Evolutionary conservation across 2,888 invertebrate species (phyloP).

Genomic region (Nephrocerus scutellatus): DNA sequence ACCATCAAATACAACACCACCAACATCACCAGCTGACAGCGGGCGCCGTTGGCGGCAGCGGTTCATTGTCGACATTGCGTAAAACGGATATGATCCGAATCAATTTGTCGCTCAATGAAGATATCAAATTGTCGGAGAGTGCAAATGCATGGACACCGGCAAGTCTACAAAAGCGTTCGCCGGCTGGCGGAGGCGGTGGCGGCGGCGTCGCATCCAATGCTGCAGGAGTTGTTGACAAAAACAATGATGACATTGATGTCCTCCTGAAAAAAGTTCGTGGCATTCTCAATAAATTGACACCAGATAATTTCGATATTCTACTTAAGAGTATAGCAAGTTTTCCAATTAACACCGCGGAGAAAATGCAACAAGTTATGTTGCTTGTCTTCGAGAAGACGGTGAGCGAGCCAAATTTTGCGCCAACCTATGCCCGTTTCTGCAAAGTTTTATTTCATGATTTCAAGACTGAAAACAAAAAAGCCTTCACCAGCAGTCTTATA

Average conservation of each 20-base stretch:
- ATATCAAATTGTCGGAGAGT: constrained; percentile 40
- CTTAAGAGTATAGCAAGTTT: constrained; percentile 39
- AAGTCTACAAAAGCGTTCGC: constrained; percentile 27
- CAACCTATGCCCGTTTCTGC: constrained; percentile 43
- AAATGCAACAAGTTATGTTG: constrained; percentile 42
- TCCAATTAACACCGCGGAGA: constrained; percentile 34
- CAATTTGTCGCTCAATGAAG: constrained; percentile 39
- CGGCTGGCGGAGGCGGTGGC: constrained; percentile 19
- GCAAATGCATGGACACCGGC: constrained; percentile 43
- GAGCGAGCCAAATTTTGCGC: constrained; percentile 43
- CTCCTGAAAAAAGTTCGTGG: constrained; percentile 42
- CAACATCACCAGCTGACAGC: too few species aligned
- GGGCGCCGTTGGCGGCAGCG: constrained; percentile 15
- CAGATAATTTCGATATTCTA: constrained; percentile 41
- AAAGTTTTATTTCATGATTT: constrained; percentile 40
- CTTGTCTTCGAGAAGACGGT: constrained; percentile 44
- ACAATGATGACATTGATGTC: constrained; percentile 31
- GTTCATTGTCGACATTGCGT: constrained; percentile 24
- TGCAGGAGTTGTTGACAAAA: too few species aligned
- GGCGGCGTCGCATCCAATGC: too few species aligned
- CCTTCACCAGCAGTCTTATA: constrained; percentile 33
- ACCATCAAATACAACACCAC: too few species aligned
- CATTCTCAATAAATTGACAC: constrained; percentile 41
- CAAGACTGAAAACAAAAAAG: constrained; percentile 34
- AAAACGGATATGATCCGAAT: constrained; percentile 40